Evolutionary conservation across 2,113 vertebrate genomes (phyloP).

Genomic region (Jacana jacana): DNA sequence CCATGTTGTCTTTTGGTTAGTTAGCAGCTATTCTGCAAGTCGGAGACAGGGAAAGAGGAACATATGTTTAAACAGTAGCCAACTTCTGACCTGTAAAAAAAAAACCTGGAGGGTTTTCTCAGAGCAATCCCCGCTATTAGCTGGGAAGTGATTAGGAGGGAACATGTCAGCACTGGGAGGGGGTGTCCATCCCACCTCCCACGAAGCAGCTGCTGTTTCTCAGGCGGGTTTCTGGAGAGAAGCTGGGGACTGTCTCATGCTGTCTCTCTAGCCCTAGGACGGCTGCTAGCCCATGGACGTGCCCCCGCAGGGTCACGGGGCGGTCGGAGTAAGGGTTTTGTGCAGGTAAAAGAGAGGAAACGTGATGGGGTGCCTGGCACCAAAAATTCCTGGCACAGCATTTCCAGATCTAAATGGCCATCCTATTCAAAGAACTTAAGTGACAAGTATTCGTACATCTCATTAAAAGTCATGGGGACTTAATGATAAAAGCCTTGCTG

Average conservation of each 20-base stretch:
- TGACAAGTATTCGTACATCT: neutral
- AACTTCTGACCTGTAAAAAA: slow-evolving; percentile 21
- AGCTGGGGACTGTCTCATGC: neutral
- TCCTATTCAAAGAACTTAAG: neutral
- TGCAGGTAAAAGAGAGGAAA: neutral
- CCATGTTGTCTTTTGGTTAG: slow-evolving; percentile 59
- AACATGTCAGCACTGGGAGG: neutral
- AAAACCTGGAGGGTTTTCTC: neutral
- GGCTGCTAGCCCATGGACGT: too few relatives aligned
- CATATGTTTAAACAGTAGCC: slow-evolving; percentile 54
- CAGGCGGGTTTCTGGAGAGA: neutral
- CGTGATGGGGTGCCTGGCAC: neutral
- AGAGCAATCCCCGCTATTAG: neutral
- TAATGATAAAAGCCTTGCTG: neutral
- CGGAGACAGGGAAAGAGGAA: slow-evolving; percentile 8
- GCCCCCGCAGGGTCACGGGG: neutral
- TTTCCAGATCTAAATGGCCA: neutral
- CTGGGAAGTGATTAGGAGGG: neutral
- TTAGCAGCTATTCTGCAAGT: slow-evolving; percentile 62
- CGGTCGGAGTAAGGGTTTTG: neutral
- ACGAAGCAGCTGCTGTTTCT: neutral
- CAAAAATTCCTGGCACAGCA: neutral
- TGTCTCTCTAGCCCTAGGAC: neutral
- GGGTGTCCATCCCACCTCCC: neutral
- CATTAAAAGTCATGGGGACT: slow-evolving; percentile 10